These are phyloP conservation scores for Corydoras sp. DNA, from an alignment of 2,113 vertebrate species.

Conservation along the genomic window DNA sequence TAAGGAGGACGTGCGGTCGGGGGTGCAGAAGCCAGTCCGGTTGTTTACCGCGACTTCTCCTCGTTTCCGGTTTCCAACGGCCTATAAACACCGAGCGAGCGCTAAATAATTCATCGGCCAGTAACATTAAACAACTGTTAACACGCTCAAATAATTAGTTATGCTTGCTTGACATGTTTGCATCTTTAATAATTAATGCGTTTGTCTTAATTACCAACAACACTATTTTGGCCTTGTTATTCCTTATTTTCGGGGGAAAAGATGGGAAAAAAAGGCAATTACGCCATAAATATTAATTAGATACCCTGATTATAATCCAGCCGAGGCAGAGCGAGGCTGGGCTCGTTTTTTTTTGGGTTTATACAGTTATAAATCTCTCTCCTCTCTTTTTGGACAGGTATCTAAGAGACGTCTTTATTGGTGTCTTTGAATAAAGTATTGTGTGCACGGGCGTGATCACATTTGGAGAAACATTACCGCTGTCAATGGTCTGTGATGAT, in stretches of 20 bases:
- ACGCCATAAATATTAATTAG: conserved; percentile 96
- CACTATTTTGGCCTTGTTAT: conserved; percentile 87
- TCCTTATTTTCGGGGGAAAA: conserved; percentile 82
- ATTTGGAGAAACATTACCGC: conserved; percentile 50
- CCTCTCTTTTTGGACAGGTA: conserved; percentile 48
- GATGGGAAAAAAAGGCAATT: conserved; percentile 78
- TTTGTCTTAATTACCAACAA: conserved; percentile 99
- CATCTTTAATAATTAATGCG: conserved; percentile 99
- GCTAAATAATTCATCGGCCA: conserved; percentile 98
- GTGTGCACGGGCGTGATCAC: conserved; percentile 39
- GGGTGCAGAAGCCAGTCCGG: too few species aligned
- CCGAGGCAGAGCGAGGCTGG: conserved; percentile 66
- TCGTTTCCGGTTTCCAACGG: conserved; percentile 77
- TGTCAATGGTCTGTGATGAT: conserved; percentile 53
- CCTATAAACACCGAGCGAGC: conserved; percentile 82
- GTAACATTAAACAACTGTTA: conserved; percentile 99
- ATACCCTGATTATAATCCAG: conserved; percentile 86
- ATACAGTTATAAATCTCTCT: conserved; percentile 49
- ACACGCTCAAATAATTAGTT: conserved; percentile 99
- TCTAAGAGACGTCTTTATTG: conserved; percentile 45
- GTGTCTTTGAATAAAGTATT: conserved; percentile 38
- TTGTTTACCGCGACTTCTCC: conserved; percentile 37
- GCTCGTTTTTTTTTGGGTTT: conserved; percentile 46
- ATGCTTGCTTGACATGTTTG: conserved; percentile 99
- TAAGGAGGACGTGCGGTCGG: too few species aligned